Percentiles rank a stretch among this genome's conserved stretches.
These are phyloP conservation scores for Seriola aureovittata DNA, from an alignment of 2,113 vertebrate species.

Conservation along the genomic window DNA sequence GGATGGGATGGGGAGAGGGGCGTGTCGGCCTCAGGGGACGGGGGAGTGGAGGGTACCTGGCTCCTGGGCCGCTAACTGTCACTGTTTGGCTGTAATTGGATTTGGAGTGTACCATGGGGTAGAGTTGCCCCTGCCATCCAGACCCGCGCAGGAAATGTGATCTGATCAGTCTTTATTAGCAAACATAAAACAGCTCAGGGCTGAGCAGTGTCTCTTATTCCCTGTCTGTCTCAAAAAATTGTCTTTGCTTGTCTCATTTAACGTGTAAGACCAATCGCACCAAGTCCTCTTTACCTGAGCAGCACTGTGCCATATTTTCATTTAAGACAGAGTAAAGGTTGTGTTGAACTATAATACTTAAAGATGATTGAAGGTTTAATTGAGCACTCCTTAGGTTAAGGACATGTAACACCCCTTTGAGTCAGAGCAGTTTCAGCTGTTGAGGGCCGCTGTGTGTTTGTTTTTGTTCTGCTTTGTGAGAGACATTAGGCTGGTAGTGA, in stretches of 20 bases:
- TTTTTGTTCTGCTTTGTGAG: constrained; percentile 76
- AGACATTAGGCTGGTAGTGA: constrained; percentile 73
- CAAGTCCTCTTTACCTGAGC: constrained; percentile 5
- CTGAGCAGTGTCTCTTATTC: constrained; percentile 34
- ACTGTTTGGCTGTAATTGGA: constrained; percentile 86
- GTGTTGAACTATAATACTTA: constrained; percentile 22
- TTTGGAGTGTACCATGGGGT: constrained; percentile 82
- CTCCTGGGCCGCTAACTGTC: constrained; percentile 87
- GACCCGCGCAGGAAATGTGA: constrained; percentile 68
- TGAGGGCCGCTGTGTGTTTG: constrained; percentile 59
- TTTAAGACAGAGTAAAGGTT: constrained; percentile 5
- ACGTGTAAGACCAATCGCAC: background rate
- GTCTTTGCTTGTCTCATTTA: constrained; percentile 32
- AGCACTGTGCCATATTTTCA: constrained; percentile 10
- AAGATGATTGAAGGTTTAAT: constrained; percentile 58
- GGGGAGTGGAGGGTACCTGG: constrained; percentile 84
- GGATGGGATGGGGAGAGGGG: constrained; percentile 72
- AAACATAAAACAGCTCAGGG: constrained; percentile 65
- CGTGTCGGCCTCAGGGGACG: constrained; percentile 61
- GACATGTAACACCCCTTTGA: constrained; percentile 45
- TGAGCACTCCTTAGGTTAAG: constrained; percentile 40
- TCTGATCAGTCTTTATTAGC: constrained; percentile 75
- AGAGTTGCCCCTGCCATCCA: constrained; percentile 69
- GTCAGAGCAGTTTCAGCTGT: constrained; percentile 30
- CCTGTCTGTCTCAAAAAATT: constrained; percentile 10